Evolutionary conservation across 2,113 vertebrate species (phyloP).

Genomic region (Seriola dumerili): DNA sequence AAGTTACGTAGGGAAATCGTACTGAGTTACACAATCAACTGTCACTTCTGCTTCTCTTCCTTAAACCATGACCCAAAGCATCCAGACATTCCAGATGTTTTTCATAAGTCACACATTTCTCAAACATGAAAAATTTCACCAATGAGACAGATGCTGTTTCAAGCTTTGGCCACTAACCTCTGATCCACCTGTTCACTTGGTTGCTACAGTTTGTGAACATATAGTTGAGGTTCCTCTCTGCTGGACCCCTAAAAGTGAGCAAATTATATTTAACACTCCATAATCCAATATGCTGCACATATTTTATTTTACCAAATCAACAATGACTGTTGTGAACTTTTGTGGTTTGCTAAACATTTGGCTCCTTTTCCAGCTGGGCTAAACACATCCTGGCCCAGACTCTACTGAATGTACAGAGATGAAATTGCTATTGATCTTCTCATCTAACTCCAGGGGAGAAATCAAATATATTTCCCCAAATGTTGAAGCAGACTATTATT

Average conservation of each 20-base stretch:
- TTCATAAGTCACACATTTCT: not conserved
- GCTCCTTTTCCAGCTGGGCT: not conserved
- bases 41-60: not conserved
- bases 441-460: conserved; percentile 29
- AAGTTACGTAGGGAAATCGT: not conserved
- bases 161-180: not conserved
- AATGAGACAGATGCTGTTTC: conserved; percentile 4
- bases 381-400: conserved; percentile 6
- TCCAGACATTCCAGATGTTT: not conserved
- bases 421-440: conserved; percentile 41
- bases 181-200: not conserved
- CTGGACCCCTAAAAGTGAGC: not conserved
- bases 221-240: not conserved
- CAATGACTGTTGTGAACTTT: conserved; percentile 4
- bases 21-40: not conserved
- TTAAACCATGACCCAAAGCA: conserved; percentile 2
- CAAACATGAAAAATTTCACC: not conserved
- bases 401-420: conserved; percentile 10
- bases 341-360: conserved; percentile 18
- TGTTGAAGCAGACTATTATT: not conserved
- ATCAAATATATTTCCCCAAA: conserved; percentile 21
- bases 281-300: not conserved
- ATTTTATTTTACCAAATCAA: not conserved
- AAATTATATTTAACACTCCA: not conserved
- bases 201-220: not conserved